A percentile compares a stretch with the other conserved stretches of the same genome.
Evolutionary conservation across 2,797 vertebrate genomes (phyloP).

Genomic region (Aselliscus stoliczkanus): DNA sequence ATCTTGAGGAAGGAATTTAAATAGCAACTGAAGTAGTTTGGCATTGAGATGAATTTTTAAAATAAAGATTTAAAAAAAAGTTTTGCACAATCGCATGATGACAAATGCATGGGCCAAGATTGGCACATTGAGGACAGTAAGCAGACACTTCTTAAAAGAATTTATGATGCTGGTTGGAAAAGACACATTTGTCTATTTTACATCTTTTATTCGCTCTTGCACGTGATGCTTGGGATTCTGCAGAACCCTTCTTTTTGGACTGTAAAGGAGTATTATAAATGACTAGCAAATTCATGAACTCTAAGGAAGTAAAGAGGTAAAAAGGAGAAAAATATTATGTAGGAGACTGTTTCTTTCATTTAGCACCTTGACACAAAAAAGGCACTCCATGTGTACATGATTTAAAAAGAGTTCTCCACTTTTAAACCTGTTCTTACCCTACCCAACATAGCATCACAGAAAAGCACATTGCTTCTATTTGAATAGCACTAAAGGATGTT

Average conservation of each 20-base stretch:
- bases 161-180: constrained; percentile 60
- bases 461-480: not conserved
- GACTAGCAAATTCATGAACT: constrained; percentile 59
- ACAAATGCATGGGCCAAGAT: constrained; percentile 58
- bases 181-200: constrained; percentile 68
- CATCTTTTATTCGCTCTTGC: constrained; percentile 63
- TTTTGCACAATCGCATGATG: constrained; percentile 66
- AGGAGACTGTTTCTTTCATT: constrained; percentile 43
- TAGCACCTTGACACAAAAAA: constrained; percentile 41
- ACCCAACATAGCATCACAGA: not conserved
- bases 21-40: constrained; percentile 8
- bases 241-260: constrained; percentile 28
- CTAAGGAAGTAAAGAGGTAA: not conserved
- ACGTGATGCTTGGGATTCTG: constrained; percentile 45
- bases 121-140: constrained; percentile 70
- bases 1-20: constrained; percentile 44
- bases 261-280: constrained; percentile 51
- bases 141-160: constrained; percentile 67
- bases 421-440: not conserved
- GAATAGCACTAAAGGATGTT: not conserved
- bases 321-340: not conserved
- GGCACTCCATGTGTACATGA: constrained; percentile 30
- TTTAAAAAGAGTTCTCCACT: constrained; percentile 19
- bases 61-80: constrained; percentile 9
- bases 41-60: constrained; percentile 66